phyloP scores from a whole-genome alignment of 2,888 invertebrate genomes.

The Andrena trimmerana region DNA sequence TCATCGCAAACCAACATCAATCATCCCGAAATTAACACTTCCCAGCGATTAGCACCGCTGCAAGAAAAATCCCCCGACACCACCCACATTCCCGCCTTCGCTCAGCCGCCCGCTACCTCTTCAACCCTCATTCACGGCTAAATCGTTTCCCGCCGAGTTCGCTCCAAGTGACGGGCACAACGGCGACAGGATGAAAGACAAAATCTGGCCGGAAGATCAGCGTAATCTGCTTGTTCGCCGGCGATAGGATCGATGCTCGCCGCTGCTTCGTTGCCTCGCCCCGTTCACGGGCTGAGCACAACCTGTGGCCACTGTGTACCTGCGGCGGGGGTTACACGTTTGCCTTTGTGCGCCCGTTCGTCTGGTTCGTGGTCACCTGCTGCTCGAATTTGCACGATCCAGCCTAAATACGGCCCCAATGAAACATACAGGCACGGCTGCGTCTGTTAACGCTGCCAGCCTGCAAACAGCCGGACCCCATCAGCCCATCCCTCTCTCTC shows the following conservation, averaged over 20 bases:
- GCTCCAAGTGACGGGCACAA: slow-evolving; percentile 15
- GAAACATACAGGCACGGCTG: slow-evolving; percentile 57
- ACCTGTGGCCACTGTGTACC: slow-evolving; percentile 36
- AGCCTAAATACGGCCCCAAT: slow-evolving; percentile 61
- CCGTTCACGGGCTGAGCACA: slow-evolving; percentile 12
- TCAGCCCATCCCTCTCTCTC: background rate
- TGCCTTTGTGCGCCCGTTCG: slow-evolving; percentile 54
- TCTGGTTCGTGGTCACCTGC: slow-evolving; percentile 50
- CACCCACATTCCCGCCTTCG: too few relatives aligned
- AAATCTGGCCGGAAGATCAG: slow-evolving; percentile 32
- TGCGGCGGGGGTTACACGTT: slow-evolving; percentile 56
- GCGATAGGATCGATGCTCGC: slow-evolving; percentile 35
- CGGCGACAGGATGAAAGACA: slow-evolving; percentile 19
- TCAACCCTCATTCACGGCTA: background rate
- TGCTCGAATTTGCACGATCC: slow-evolving; percentile 59
- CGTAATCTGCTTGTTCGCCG: slow-evolving; percentile 30
- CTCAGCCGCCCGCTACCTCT: too few relatives aligned
- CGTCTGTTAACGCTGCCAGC: slow-evolving; percentile 4
- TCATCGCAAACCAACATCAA: too few relatives aligned
- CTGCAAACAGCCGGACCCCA: background rate
- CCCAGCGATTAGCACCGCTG: too few relatives aligned
- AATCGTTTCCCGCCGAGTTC: slow-evolving; percentile 14
- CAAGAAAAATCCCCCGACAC: too few relatives aligned
- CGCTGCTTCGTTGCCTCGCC: slow-evolving; percentile 28
- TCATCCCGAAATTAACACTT: too few relatives aligned